Evolutionary conservation across 2,113 vertebrate genomes (phyloP), one percentile per base, ranked within the genome.

Genomic region (Tenebrosternarchus preto): DNA sequence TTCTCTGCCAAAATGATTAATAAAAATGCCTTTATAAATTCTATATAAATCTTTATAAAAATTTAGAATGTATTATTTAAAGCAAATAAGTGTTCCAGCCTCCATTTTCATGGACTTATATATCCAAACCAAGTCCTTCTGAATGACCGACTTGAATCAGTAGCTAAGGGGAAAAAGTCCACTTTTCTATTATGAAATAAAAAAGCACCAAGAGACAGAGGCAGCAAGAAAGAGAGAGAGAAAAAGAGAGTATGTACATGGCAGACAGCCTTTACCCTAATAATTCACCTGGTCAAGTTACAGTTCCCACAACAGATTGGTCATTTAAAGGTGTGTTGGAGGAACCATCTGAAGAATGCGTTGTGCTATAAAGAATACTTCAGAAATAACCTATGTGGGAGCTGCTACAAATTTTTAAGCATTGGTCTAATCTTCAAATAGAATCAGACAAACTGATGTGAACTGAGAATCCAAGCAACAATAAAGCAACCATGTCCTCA

Each of bases 301-400:
- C 69, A 60, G 70, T 43, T 68, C 43, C 57, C 17, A 43, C 68
- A 84, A 61, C 83, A 78, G 73, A 73, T 63, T 57, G 69, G 63
- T 59, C 81, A 67, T 64, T 64, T 63, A 36, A 75, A 77, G 64
- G 74, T n/a, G 80, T 31, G 29, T 78, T 71, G 19, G 43, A 76
- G 39, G 61, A 81, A 80, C 81, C 85, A 71, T 81, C 79, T 85
- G 84, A 77, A 79, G n/a, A 27, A 39, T 78, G 29, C 1, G 19
- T 22, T 36, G 20, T 19, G 17, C 29, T 20, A 19, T 33, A 20
- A 7, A 7, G 7, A 68, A 76, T 53, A 29, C 46, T 74, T 29
- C 79, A 69, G 63, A 17, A 25, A 9, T 20, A 56, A 67, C 59
- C 8, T 60, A 39, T 29, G 55, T 71, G 22, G 22, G 0, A 39